These are phyloP conservation scores for Buphagus erythrorhynchus DNA, from an alignment of 2,797 vertebrate genomes.

Conservation along the genomic window DNA sequence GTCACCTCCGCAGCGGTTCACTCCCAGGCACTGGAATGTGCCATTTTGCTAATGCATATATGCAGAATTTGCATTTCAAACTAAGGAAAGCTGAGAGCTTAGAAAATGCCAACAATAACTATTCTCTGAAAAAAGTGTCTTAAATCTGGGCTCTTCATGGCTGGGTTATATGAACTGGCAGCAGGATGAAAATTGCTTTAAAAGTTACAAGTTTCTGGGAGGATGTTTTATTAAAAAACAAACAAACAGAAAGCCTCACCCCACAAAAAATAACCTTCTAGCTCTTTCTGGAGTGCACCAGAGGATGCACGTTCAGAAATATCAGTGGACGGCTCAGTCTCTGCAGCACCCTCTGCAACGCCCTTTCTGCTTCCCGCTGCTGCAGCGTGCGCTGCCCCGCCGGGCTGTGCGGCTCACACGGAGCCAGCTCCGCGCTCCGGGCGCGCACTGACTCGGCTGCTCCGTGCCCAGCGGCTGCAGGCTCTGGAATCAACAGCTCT, in stretches of 20 bases:
- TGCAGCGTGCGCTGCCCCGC: background rate
- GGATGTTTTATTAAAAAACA: background rate
- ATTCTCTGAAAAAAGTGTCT: background rate
- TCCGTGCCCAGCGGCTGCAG: background rate
- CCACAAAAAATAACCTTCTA: background rate
- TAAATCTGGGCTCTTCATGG: background rate
- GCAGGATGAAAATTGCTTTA: background rate
- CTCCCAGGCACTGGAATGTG: background rate
- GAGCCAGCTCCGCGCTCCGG: background rate
- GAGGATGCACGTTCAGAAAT: background rate
- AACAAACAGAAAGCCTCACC: background rate
- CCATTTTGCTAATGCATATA: constrained; percentile 36
- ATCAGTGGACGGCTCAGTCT: background rate
- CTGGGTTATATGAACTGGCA: background rate
- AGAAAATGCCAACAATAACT: background rate
- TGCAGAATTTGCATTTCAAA: constrained; percentile 28
- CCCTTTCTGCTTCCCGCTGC: background rate
- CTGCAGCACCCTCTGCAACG: background rate
- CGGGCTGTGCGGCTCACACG: rapidly evolving
- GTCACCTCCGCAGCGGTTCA: constrained; percentile 36
- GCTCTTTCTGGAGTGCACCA: background rate
- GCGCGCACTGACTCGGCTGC: background rate
- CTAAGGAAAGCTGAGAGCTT: background rate
- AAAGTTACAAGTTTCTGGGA: background rate
- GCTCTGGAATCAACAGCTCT: background rate